Evolutionary conservation across 2,113 vertebrate genomes (phyloP), one percentile per base, ranked within the genome.

Genomic region (Carassius auratus): DNA sequence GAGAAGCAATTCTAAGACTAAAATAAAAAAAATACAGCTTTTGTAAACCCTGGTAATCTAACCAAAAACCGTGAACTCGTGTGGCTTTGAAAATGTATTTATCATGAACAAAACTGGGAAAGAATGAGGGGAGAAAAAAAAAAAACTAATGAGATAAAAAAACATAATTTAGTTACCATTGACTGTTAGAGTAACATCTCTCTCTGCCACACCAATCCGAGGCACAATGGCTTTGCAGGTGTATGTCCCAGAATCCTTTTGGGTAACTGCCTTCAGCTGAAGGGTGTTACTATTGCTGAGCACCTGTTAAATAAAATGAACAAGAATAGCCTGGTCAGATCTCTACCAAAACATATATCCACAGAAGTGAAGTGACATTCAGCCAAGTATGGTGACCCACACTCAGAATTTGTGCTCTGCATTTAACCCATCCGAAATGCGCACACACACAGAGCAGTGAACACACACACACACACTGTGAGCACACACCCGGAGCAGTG

Each of bases 221-320:
- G 95, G 94, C 21, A 91, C 95, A 76, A 96, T 97, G 73, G 97
- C 97, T 90, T 96, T 96, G 92, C 97, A 98, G 79, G 95, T 93
- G 59, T 97, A 98, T 5, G 92, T 93, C 13, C 97, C 97, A 0
- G 96, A 93, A 23, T 98, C 97, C 84, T 96, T 95, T 7, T 95
- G 95, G 5, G 93, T 94, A 86, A 96, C 96, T 0, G 95, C 93
- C 77, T 92, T 96, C 76, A 98, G 93, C 48, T 94, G 96, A 84
- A 98, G 88, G 0, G 94, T 96, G 91, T 96, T 95, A 33, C 96
- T 93, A 3, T 96, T 97, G 86, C 96, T 96, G 86, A 98, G 95
- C 45, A 98, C 96, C 97, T 98, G 91, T 23, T n/a, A 55, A 84
- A 87, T 64, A 86, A 82, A 90, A 86, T 76, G 68, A 88, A 73